Percentiles rank a stretch among this genome's conserved stretches.
phyloP scores from a whole-genome alignment of 2,113 vertebrate genomes.

The Muscicapa adusta region DNA sequence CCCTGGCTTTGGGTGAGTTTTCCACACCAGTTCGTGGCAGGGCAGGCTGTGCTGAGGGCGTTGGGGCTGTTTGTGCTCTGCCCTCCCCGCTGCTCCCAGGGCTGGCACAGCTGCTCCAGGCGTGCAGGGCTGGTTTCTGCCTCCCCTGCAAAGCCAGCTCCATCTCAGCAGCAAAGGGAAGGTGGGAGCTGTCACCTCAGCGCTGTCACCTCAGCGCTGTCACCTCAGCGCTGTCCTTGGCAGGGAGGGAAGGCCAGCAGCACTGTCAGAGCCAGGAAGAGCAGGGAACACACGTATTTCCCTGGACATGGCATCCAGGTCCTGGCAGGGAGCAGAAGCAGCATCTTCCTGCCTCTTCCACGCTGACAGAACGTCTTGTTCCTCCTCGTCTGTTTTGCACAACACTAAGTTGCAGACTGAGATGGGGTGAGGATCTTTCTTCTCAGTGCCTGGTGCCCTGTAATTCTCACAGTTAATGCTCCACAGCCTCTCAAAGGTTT shows the following conservation, averaged over 20 bases:
- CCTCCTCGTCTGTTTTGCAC: background rate
- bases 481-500: slow-evolving; percentile 9
- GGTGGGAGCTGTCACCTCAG: background rate
- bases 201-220: too few relatives aligned
- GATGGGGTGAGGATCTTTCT: background rate
- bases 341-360: background rate
- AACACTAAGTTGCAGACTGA: background rate
- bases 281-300: slow-evolving; percentile 12
- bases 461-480: background rate
- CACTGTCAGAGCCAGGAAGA: background rate
- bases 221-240: background rate
- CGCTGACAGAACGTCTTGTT: background rate
- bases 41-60: background rate
- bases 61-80: background rate
- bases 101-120: background rate
- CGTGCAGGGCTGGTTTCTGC: too few relatives aligned
- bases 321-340: background rate
- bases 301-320: background rate
- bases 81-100: background rate
- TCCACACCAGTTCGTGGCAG: background rate
- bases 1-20: background rate
- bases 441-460: background rate
- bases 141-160: background rate
- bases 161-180: background rate
- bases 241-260: background rate